phyloP scores from a whole-genome alignment of 2,888 invertebrate species.

The Neoaliturus tenellus region DNA sequence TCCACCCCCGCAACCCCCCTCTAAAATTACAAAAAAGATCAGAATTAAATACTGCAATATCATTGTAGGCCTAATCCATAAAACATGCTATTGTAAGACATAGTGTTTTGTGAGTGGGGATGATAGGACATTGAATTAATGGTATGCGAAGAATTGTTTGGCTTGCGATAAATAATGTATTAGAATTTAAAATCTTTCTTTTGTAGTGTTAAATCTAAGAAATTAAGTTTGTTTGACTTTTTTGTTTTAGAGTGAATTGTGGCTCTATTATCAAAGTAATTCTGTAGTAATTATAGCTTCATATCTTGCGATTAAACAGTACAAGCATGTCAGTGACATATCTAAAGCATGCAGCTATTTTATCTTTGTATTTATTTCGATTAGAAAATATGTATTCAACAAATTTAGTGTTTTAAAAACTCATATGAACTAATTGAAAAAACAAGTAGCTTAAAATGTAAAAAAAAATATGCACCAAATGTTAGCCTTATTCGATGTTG shows the following conservation, averaged over 20 bases:
- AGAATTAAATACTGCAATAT: no score
- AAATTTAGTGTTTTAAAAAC: no score
- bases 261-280: not conserved
- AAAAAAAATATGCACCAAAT: no score
- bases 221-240: conserved; percentile 29
- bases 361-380: not conserved
- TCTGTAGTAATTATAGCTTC: not conserved
- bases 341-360: not conserved
- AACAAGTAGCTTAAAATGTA: no score
- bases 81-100: not conserved
- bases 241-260: conserved; percentile 20
- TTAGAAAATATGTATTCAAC: not conserved
- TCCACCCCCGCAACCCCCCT: no score
- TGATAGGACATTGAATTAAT: conserved; percentile 29
- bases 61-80: no score
- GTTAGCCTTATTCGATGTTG: no score
- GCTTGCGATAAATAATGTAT: conserved; percentile 20
- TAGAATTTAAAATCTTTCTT: not conserved
- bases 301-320: not conserved
- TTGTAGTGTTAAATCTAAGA: not conserved
- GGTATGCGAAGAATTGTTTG: not conserved
- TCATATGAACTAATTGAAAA: no score
- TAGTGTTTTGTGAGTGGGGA: conserved; percentile 10
- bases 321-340: not conserved
- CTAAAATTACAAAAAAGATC: no score